Percentiles rank a stretch among this genome's conserved stretches.
phyloP scores from a whole-genome alignment of 2,888 invertebrate genomes.

The Zygaena filipendulae region DNA sequence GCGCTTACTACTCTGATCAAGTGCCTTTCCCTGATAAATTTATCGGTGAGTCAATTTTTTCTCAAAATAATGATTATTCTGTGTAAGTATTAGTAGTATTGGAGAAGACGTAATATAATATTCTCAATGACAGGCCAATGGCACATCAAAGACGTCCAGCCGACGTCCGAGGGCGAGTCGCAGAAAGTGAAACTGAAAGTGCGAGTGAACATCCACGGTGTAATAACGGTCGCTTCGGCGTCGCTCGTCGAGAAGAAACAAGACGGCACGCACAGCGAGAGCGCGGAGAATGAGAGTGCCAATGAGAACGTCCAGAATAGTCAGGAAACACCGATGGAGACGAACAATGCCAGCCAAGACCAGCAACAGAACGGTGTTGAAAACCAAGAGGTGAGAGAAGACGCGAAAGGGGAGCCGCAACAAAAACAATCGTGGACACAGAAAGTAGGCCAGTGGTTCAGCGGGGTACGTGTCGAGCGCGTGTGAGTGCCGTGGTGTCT shows the following conservation, averaged over 20 bases:
- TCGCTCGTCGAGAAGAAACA: conserved; percentile 82
- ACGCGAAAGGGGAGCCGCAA: conserved; percentile 50
- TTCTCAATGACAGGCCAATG: conserved; percentile 70
- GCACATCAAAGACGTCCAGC: conserved; percentile 84
- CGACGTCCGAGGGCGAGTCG: conserved; percentile 89
- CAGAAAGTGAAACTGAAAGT: conserved; percentile 97
- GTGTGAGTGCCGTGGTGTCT: conserved; percentile 47
- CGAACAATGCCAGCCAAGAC: conserved; percentile 58
- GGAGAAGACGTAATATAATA: too few relatives aligned
- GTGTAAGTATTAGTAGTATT: too few relatives aligned
- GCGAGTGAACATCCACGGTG: conserved; percentile 92
- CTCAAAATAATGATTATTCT: too few relatives aligned
- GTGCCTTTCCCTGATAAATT: conserved; percentile 81
- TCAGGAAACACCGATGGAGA: conserved; percentile 56
- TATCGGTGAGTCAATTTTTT: conserved; percentile 86
- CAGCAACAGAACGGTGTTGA: conserved; percentile 50
- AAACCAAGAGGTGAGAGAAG: conserved; percentile 63
- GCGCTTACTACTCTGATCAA: conserved; percentile 82
- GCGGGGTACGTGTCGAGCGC: conserved; percentile 73
- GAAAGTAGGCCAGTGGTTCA: conserved; percentile 77
- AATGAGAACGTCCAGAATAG: conserved; percentile 45
- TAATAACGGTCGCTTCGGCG: conserved; percentile 89
- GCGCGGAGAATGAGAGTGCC: conserved; percentile 53
- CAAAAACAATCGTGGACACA: conserved; percentile 75
- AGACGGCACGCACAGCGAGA: conserved; percentile 46